Evolutionary conservation across 2,888 invertebrate genomes (phyloP), one percentile per base, ranked within the genome.

Genomic region (Coremacera marginata): DNA sequence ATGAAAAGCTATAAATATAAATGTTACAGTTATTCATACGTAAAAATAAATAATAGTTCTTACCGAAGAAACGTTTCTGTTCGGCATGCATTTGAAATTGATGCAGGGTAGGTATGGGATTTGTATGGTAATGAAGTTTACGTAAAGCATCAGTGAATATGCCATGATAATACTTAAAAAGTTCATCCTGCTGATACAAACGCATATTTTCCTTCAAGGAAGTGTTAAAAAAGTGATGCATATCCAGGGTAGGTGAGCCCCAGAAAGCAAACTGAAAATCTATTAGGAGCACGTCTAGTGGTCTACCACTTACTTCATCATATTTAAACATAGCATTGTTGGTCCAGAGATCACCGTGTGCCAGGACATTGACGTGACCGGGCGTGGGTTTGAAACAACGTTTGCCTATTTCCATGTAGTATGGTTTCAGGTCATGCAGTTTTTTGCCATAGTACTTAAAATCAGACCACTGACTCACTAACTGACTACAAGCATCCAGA

Each of bases 201-300:
- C 88, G 85, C 3, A 89, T 72, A 7, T 88, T 87, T 14, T 88
- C 84, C 4, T 82, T 78, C 72, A 89, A 68, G 0, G 89, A 89
- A 0, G 88, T 85, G 68, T 89, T 88, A 5, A 89, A 77, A 7
- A 89, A 86, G 72, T 89, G 88, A 76, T 87, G 86, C 16, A 89
- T 80, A 83, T 89, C 89, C 52, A 89, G 83, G 0, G 87, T 86
- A 2, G 89, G 89, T 8, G 89, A 89, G 44, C 86, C 84, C 89
- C 89, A 89, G n/a, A 81, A 86, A n/a, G 86, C 82, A 80, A 87
- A 89, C 72, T 89, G 89, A 22, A 89, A 89, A 77, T 89, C 89
- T 49, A 89, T 87, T 3, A 89, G 80, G 4, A 88, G 82, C 0
- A 83, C 86, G 82, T 89, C 88, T 2, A 83, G 75, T 0, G 87